Evolutionary conservation across 2,888 invertebrate species (phyloP).

Genomic region (Acheta domesticus): DNA sequence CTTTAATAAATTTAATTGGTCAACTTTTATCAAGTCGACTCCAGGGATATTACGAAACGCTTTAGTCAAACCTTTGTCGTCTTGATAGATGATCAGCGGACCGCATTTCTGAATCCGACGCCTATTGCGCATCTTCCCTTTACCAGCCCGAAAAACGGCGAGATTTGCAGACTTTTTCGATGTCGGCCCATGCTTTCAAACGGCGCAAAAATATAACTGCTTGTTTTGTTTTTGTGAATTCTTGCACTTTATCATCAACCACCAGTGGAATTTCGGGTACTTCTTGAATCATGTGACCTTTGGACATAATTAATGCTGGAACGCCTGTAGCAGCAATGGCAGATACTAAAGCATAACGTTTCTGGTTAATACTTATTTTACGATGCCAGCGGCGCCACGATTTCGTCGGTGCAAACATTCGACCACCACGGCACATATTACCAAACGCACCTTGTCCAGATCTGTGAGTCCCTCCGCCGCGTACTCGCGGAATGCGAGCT

Average conservation of each 20-base stretch:
- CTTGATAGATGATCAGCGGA: conserved; percentile 90
- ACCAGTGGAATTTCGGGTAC: conserved; percentile 95
- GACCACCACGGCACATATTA: conserved; percentile 99
- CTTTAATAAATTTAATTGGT: conserved; percentile 88
- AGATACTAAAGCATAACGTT: conserved; percentile 92
- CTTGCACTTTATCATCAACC: conserved; percentile 93
- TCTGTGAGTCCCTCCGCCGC: conserved; percentile 99
- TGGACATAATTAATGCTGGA: conserved; percentile 94
- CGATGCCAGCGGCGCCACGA: conserved; percentile 98
- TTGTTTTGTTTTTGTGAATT: conserved; percentile 95
- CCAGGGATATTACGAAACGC: conserved; percentile 99
- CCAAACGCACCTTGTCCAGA: conserved; percentile 99
- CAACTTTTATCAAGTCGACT: conserved; percentile 87
- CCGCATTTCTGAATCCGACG: conserved; percentile 94
- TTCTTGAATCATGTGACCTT: conserved; percentile 87
- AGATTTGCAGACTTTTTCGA: conserved; percentile 96
- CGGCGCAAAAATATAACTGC: conserved; percentile 92
- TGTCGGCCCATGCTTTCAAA: conserved; percentile 94
- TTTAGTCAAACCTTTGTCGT: conserved; percentile 85
- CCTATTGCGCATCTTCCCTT: conserved; percentile 99
- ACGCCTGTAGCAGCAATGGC: conserved; percentile 97
- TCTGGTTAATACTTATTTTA: conserved; percentile 92
- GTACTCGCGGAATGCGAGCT: conserved; percentile 99
- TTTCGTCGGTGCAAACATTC: conserved; percentile 99
- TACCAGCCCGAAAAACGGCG: conserved; percentile 96